Percentiles rank a stretch among this genome's conserved stretches.
phyloP scores from a whole-genome alignment of 2,888 invertebrate species.

The Dryomyza anilis region DNA sequence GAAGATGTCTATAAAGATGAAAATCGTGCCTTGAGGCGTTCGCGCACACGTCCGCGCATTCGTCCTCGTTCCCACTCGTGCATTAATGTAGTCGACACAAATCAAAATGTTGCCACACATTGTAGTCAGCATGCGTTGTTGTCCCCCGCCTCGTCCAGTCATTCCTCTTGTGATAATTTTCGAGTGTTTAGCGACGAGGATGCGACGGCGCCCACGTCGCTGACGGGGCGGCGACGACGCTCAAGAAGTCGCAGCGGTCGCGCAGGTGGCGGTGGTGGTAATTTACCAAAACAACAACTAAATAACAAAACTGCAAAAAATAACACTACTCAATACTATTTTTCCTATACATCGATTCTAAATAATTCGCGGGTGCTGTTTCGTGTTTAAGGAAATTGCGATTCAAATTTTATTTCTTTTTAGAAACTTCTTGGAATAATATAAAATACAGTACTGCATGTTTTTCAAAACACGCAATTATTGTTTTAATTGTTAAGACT shows the following conservation, averaged over 20 bases:
- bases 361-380: too few species aligned
- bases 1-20: conserved; percentile 15
- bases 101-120: conserved; percentile 33
- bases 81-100: conserved; percentile 43
- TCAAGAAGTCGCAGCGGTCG: conserved; percentile 38
- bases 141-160: conserved; percentile 42
- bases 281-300: conserved; percentile 18
- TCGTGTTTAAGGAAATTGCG: not conserved
- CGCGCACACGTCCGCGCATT: conserved; percentile 26
- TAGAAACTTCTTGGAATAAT: too few species aligned
- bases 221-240: conserved; percentile 31
- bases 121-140: conserved; percentile 24
- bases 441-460: too few species aligned
- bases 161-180: conserved; percentile 54
- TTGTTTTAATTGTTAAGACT: too few species aligned
- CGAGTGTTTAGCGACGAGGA: conserved; percentile 38
- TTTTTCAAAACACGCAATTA: too few species aligned
- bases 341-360: too few species aligned
- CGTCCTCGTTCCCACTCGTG: conserved; percentile 52
- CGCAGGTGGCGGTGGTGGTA: conserved; percentile 21
- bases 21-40: conserved; percentile 27
- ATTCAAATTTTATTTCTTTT: too few species aligned
- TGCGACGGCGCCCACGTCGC: conserved; percentile 25
- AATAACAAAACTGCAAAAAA: not conserved
- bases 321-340: not conserved